Conservation (phyloP, 2,888 invertebrate species). For the Drosophila paucipuncta region DNA sequence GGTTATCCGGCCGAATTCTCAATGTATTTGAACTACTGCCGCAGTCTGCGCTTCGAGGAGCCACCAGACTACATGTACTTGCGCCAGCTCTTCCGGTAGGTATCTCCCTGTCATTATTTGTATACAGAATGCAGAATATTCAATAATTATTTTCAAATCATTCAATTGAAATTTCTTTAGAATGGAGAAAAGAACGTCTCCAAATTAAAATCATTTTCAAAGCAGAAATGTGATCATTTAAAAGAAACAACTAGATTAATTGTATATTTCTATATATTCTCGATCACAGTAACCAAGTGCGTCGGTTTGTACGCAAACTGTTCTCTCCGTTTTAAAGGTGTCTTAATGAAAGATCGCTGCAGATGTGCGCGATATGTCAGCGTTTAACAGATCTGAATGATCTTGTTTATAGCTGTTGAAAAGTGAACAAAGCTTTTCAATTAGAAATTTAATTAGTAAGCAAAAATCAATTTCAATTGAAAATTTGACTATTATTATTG, state of each 20-base stretch:
- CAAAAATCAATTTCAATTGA: neutral
- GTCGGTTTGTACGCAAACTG: neutral
- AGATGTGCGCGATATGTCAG: neutral
- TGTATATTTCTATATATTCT: neutral
- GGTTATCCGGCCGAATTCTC: constrained; percentile 99
- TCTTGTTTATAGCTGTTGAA: neutral
- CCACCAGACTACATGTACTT: constrained; percentile 99
- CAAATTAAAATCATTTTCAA: neutral
- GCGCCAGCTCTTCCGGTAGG: constrained; percentile 90
- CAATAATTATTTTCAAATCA: neutral
- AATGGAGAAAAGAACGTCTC: neutral
- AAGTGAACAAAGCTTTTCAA: neutral
- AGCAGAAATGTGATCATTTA: neutral
- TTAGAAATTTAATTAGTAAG: neutral
- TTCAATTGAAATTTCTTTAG: neutral
- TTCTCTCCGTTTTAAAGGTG: too few relatives aligned
- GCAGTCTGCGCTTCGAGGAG: constrained; percentile 99
- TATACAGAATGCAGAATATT: neutral
- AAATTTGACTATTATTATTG: neutral
- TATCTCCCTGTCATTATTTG: neutral
- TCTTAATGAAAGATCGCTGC: neutral
- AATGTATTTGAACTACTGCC: constrained; percentile 99
- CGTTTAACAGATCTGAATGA: too few relatives aligned
- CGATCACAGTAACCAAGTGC: neutral
- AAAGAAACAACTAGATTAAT: neutral